phyloP scores from a whole-genome alignment of 92 coral and sea anemone species.

The Phymanthus crucifer region DNA sequence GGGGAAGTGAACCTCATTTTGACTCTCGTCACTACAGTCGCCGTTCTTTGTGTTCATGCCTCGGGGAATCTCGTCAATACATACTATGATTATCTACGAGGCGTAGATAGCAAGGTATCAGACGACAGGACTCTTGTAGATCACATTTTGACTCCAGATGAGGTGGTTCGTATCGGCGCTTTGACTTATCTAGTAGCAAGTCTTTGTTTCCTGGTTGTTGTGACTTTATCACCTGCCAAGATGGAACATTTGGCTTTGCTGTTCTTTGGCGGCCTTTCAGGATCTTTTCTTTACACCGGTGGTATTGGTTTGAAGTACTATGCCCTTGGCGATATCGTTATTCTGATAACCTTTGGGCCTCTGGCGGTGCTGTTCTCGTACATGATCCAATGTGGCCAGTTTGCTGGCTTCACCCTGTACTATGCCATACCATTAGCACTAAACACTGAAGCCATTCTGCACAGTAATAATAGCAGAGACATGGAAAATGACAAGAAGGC shows the following conservation, averaged over 20 bases:
- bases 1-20: conserved; percentile 60
- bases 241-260: conserved; percentile 91
- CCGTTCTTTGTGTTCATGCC: conserved; percentile 94
- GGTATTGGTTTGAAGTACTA: conserved; percentile 95
- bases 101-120: conserved; percentile 92
- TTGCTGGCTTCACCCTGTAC: conserved; percentile 64
- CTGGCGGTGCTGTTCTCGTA: conserved; percentile 90
- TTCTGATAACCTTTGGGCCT: conserved; percentile 93
- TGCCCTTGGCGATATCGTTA: conserved; percentile 95
- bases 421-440: conserved; percentile 87
- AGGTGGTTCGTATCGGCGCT: conserved; percentile 91
- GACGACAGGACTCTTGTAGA: conserved; percentile 97
- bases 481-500: conserved; percentile 73
- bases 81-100: conserved; percentile 90
- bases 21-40: conserved; percentile 59
- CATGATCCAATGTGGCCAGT: conserved; percentile 84
- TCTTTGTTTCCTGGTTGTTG: conserved; percentile 70
- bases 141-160: conserved; percentile 80
- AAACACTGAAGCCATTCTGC: conserved; percentile 93
- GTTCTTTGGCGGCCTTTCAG: conserved; percentile 97
- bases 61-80: conserved; percentile 97
- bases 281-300: conserved; percentile 96
- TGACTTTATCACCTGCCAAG: conserved; percentile 83
- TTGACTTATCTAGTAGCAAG: conserved; percentile 77
- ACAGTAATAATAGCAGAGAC: conserved; percentile 94